Percentiles rank a stretch among this genome's conserved stretches.
Evolutionary conservation across 2,113 vertebrate genomes (phyloP).

Genomic region (Callopanchax toddi): DNA sequence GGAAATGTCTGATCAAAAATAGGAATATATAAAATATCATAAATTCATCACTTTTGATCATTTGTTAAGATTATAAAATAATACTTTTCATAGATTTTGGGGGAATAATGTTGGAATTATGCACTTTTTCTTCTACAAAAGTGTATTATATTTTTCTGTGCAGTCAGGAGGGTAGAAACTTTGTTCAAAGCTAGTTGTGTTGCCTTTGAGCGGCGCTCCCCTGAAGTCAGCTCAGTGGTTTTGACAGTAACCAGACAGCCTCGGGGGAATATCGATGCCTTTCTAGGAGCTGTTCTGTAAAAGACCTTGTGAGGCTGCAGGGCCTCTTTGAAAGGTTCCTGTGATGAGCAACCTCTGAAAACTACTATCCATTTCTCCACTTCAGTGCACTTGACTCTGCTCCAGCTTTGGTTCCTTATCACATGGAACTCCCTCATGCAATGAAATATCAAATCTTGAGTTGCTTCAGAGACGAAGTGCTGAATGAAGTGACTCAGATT

Average conservation of each 20-base stretch:
- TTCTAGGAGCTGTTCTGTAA: constrained; percentile 44
- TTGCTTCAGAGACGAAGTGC: constrained; percentile 26
- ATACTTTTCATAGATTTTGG: not conserved
- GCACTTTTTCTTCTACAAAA: constrained; percentile 1
- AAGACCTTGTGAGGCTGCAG: constrained; percentile 52
- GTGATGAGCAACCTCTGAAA: constrained; percentile 53
- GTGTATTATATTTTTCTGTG: constrained; percentile 9
- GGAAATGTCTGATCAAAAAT: not conserved
- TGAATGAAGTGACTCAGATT: constrained; percentile 14
- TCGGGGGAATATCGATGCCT: constrained; percentile 57
- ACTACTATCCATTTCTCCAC: constrained; percentile 53
- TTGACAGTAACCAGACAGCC: constrained; percentile 56
- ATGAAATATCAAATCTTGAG: constrained; percentile 31
- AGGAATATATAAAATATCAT: no score
- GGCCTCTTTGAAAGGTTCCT: constrained; percentile 61
- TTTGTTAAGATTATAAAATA: not conserved
- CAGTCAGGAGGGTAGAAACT: constrained; percentile 29
- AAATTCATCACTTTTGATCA: no score
- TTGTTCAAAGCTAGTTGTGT: constrained; percentile 33
- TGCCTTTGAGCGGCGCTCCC: constrained; percentile 46
- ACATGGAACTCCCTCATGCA: constrained; percentile 20
- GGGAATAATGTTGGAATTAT: not conserved
- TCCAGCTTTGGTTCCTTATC: constrained; percentile 49
- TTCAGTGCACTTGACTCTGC: constrained; percentile 41
- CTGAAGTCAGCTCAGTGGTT: constrained; percentile 50